Evolutionary conservation across 2,888 invertebrate species (phyloP).

Genomic region (Chesias legatella): DNA sequence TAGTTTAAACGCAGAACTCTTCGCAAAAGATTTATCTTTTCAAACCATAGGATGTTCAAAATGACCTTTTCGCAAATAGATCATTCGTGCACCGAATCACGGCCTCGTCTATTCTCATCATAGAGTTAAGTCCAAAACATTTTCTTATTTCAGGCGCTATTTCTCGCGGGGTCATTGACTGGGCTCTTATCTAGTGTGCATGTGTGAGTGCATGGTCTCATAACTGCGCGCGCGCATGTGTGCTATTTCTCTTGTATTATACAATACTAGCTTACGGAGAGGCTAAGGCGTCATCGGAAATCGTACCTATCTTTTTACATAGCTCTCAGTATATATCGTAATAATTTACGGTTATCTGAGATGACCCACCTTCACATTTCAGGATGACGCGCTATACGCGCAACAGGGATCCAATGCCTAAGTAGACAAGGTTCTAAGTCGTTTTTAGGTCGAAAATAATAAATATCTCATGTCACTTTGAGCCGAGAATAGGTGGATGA

Average conservation of each 20-base stretch:
- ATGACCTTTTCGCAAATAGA: too few species aligned
- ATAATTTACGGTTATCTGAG: not conserved
- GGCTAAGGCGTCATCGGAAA: slow-evolving; percentile 51
- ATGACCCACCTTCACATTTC: slow-evolving; percentile 1
- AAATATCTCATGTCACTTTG: too few species aligned
- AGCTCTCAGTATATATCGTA: slow-evolving; percentile 14
- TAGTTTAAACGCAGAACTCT: too few species aligned
- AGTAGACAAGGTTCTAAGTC: too few species aligned
- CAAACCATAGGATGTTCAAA: too few species aligned
- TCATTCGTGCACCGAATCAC: not conserved
- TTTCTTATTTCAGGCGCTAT: slow-evolving; percentile 64
- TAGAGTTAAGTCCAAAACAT: slow-evolving; percentile 3
- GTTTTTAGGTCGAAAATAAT: too few species aligned
- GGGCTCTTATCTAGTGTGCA: slow-evolving; percentile 60
- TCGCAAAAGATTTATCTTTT: too few species aligned
- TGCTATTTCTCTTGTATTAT: slow-evolving; percentile 56
- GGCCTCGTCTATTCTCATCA: slow-evolving; percentile 3
- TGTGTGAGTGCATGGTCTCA: slow-evolving; percentile 51
- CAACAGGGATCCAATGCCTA: too few species aligned
- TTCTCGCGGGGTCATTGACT: slow-evolving; percentile 66
- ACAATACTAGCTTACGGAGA: slow-evolving; percentile 49
- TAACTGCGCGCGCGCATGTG: slow-evolving; percentile 48
- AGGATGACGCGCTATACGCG: too few species aligned
- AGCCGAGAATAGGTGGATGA: too few species aligned
- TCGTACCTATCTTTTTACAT: slow-evolving; percentile 36